Conservation (phyloP, 1,140 invertebrate genomes). For the Manduca sexta region DNA sequence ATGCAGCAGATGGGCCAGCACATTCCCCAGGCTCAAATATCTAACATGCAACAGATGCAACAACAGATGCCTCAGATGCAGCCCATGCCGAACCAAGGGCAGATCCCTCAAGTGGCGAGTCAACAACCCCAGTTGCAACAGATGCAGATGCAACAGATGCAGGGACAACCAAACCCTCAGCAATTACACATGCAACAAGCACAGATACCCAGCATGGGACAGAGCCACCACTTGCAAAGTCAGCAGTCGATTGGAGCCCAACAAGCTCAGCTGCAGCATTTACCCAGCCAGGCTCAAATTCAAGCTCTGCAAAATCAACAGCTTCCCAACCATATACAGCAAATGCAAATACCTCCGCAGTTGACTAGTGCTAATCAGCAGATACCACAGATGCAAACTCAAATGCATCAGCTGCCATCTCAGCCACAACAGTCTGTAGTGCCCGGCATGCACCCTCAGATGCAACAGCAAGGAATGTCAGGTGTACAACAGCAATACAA, state of each 20-base stretch:
- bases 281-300: constrained; percentile 68
- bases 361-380: constrained; percentile 59
- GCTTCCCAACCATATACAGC: constrained; percentile 69
- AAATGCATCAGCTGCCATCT: constrained; percentile 61
- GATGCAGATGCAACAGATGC: constrained; percentile 70
- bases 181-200: constrained; percentile 66
- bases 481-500: constrained; percentile 64
- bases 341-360: constrained; percentile 67
- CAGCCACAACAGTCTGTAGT: constrained; percentile 65
- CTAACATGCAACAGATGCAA: constrained; percentile 68
- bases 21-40: too few species aligned
- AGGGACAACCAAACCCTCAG: constrained; percentile 62
- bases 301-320: constrained; percentile 70
- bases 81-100: constrained; percentile 62
- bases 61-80: constrained; percentile 70
- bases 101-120: constrained; percentile 60
- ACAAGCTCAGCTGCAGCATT: constrained; percentile 68
- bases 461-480: constrained; percentile 63
- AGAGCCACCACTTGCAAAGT: constrained; percentile 51
- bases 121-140: constrained; percentile 71
- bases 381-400: constrained; percentile 67
- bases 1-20: constrained; percentile 70
- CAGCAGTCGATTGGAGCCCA: constrained; percentile 59
- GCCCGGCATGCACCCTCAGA: constrained; percentile 64
- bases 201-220: constrained; percentile 58